Evolutionary conservation across 1,140 invertebrate species (phyloP).

Genomic region (Leptopilina clavipes): DNA sequence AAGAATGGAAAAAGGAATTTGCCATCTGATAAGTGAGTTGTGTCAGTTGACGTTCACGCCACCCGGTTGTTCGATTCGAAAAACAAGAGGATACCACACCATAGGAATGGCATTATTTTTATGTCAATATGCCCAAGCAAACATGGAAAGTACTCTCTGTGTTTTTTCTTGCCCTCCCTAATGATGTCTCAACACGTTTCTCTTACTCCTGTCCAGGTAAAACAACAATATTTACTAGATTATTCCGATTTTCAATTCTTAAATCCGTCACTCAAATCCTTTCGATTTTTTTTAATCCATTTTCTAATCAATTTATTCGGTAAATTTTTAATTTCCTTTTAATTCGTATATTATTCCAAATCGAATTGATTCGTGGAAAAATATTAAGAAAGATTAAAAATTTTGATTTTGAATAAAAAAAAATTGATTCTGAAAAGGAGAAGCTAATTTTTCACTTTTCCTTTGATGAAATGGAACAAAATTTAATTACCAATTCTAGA

Average conservation of each 20-base stretch:
- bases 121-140: constrained; percentile 9
- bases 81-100: constrained; percentile 20
- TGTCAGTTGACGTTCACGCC: constrained; percentile 1
- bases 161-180: neutral
- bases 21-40: constrained; percentile 6
- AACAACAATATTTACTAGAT: neutral
- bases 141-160: neutral
- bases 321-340: neutral
- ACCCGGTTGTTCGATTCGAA: constrained; percentile 22
- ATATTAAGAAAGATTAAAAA: too few relatives aligned
- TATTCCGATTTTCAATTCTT: too few relatives aligned
- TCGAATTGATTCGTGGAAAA: too few relatives aligned
- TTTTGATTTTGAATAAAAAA: neutral
- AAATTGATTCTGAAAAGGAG: too few relatives aligned
- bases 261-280: too few relatives aligned
- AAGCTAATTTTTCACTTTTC: too few relatives aligned
- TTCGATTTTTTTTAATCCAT: too few relatives aligned
- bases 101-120: constrained; percentile 4
- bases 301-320: too few relatives aligned
- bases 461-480: too few relatives aligned
- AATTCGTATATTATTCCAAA: too few relatives aligned
- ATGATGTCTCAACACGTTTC: neutral
- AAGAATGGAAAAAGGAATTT: constrained; percentile 3
- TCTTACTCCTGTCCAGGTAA: neutral
- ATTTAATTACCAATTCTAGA: too few relatives aligned